Conservation (phyloP, 2,113 vertebrate genomes). For the Misgurnus mizolepis region DNA sequence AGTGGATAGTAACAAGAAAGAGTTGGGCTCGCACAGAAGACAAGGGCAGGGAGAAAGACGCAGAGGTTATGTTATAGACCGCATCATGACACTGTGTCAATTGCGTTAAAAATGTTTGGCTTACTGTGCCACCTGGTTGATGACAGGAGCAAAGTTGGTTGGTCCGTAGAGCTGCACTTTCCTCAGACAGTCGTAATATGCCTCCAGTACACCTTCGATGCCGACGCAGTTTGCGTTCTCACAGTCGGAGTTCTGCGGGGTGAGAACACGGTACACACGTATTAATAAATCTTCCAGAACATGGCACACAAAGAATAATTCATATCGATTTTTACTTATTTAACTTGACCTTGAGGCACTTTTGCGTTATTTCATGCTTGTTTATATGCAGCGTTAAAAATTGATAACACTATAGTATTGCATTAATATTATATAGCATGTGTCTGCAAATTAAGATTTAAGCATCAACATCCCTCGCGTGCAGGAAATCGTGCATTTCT, state of each 20-base stretch:
- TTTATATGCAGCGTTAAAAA: background rate
- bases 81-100: background rate
- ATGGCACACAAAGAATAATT: slow-evolving; percentile 3
- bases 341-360: background rate
- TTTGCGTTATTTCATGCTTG: background rate
- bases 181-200: slow-evolving; percentile 84
- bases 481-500: background rate
- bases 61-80: background rate
- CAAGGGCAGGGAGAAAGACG: background rate
- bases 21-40: slow-evolving; percentile 13
- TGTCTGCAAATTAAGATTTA: background rate
- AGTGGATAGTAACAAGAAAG: slow-evolving; percentile 24
- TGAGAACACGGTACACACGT: background rate
- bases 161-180: slow-evolving; percentile 86
- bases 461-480: background rate
- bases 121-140: slow-evolving; percentile 87
- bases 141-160: slow-evolving; percentile 86
- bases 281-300: background rate
- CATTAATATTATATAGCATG: background rate
- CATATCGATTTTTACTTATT: slow-evolving; percentile 2
- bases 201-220: slow-evolving; percentile 84
- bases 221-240: slow-evolving; percentile 85
- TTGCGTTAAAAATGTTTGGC: slow-evolving; percentile 26
- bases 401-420: background rate
- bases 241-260: slow-evolving; percentile 74